These are phyloP conservation scores for Chironomus striatipennis DNA, from an alignment of 1,140 invertebrate genomes.

Conservation along the genomic window DNA sequence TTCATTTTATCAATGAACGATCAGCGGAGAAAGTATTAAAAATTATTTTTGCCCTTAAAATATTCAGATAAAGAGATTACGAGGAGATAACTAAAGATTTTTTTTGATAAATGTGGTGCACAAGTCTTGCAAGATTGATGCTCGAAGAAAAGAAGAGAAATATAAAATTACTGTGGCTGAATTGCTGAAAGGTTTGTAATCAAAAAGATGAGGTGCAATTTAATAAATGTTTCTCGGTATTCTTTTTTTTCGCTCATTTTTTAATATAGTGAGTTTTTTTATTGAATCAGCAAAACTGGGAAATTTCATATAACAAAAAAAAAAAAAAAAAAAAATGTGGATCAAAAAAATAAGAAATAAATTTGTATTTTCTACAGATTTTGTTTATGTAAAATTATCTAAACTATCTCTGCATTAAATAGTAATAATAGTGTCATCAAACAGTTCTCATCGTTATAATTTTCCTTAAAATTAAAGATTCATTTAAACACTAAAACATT, in stretches of 20 bases:
- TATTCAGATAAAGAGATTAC: neutral
- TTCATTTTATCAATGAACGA: neutral
- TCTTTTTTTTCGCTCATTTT: neutral
- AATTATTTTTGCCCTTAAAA: neutral
- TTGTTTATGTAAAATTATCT: neutral
- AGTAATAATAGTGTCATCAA: neutral
- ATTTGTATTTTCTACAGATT: neutral
- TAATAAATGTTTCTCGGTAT: neutral
- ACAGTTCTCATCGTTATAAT: neutral
- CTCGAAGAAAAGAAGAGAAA: neutral
- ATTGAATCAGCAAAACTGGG: neutral
- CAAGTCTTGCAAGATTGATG: neutral
- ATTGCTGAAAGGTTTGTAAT: constrained; percentile 5
- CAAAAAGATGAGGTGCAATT: constrained; percentile 7
- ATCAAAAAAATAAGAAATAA: no score
- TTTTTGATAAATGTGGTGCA: neutral
- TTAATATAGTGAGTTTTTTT: constrained; percentile 7
- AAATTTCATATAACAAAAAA: neutral
- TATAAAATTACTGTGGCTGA: neutral
- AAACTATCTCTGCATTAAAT: neutral
- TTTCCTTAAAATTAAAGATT: constrained; percentile 1
- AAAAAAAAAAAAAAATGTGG: neutral
- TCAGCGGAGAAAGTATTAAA: neutral
- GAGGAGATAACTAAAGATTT: constrained; percentile 11
- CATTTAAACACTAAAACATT: no score